phyloP scores from a whole-genome alignment of 1,140 invertebrate species.

The Diorhabda elongata region DNA sequence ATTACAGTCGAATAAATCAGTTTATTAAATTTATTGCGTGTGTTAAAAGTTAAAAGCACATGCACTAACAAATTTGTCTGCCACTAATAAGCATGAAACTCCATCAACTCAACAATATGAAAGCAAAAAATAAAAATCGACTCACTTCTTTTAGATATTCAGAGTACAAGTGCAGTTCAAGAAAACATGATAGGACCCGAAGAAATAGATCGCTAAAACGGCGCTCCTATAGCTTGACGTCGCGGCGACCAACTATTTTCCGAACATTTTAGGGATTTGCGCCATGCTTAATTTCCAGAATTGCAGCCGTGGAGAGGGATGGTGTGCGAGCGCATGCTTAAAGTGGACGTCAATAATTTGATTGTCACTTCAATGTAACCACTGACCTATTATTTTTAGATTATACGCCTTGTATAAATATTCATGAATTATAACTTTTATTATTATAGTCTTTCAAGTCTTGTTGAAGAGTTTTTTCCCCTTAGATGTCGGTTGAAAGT shows the following conservation, averaged over 20 bases:
- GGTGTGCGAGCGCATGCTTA: neutral
- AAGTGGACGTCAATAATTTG: slow-evolving; percentile 9
- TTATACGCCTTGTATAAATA: neutral
- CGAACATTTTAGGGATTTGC: neutral
- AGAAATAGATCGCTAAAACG: neutral
- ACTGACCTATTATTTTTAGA: slow-evolving; percentile 10
- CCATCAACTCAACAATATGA: no score
- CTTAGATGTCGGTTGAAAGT: no score
- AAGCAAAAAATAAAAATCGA: neutral
- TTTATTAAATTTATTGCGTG: no score
- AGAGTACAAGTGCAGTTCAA: neutral
- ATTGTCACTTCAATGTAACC: slow-evolving; percentile 7
- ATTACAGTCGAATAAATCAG: no score
- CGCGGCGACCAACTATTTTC: neutral
- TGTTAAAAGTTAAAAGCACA: no score
- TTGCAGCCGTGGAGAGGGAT: neutral
- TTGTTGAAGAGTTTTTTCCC: no score
- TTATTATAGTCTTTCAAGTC: no score
- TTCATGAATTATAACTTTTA: no score
- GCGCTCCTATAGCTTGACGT: neutral
- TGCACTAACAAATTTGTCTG: no score
- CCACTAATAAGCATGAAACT: no score
- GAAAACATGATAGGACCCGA: neutral
- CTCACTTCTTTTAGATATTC: neutral
- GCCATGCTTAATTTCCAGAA: neutral